Conservation (phyloP, 2,888 invertebrate genomes). For the Agriotes lineatus region DNA sequence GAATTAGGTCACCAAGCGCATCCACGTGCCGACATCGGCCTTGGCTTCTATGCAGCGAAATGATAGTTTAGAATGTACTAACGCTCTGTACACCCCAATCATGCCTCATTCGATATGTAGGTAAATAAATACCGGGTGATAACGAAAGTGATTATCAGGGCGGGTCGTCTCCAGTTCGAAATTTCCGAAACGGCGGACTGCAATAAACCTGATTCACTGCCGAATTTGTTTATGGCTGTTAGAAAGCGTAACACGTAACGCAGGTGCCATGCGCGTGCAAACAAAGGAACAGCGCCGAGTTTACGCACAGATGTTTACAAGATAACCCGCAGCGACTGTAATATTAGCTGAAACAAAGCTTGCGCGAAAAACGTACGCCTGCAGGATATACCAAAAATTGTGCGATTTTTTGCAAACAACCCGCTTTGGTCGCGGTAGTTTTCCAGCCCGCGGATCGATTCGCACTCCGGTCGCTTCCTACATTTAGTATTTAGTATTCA, state of each 20-base stretch:
- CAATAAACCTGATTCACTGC: too few relatives aligned
- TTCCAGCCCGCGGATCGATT: too few relatives aligned
- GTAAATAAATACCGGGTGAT: background rate
- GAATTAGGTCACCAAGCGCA: conserved; percentile 58
- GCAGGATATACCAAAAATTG: too few relatives aligned
- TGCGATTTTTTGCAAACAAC: too few relatives aligned
- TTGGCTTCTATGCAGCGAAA: conserved; percentile 54
- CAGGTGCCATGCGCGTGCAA: background rate
- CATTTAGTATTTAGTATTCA: too few relatives aligned
- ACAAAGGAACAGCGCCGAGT: background rate
- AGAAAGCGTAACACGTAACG: background rate
- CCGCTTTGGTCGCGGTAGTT: too few relatives aligned
- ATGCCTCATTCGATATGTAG: background rate
- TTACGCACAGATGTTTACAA: background rate
- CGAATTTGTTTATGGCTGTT: too few relatives aligned
- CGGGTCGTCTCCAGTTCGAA: too few relatives aligned
- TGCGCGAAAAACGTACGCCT: background rate
- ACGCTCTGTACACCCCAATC: conserved; percentile 9
- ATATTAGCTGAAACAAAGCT: background rate
- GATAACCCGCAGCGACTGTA: background rate
- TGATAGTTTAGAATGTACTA: conserved; percentile 17
- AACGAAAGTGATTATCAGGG: background rate
- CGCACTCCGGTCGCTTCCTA: too few relatives aligned
- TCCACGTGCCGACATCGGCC: conserved; percentile 58
- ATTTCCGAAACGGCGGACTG: too few relatives aligned